Evolutionary conservation across 2,797 vertebrate species (phyloP).

Genomic region (Tenualosa ilisha): DNA sequence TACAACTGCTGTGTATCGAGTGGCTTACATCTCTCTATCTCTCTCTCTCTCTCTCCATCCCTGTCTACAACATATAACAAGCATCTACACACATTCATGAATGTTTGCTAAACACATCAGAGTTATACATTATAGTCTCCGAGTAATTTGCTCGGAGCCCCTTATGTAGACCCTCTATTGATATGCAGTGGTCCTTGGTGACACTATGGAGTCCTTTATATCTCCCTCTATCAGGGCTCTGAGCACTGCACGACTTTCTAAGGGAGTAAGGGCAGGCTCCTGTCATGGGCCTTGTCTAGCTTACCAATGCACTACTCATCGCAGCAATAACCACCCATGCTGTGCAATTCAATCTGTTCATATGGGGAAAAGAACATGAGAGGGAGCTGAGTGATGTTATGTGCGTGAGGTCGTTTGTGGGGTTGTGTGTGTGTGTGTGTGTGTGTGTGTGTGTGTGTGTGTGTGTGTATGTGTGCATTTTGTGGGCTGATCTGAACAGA

Average conservation of each 20-base stretch:
- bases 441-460: constrained; percentile 3
- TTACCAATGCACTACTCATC: not conserved
- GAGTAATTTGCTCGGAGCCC: not conserved
- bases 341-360: not conserved
- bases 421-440: not conserved
- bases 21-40: not conserved
- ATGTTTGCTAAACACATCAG: not conserved
- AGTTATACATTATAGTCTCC: no score
- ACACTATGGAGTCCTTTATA: not conserved
- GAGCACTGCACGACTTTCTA: not conserved
- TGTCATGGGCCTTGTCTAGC: not conserved
- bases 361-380: not conserved
- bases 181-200: not conserved
- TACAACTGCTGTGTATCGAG: no score
- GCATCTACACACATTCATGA: not conserved
- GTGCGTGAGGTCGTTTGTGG: not conserved
- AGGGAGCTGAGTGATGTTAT: not conserved
- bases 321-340: not conserved
- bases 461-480: constrained; percentile 6
- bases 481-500: not conserved
- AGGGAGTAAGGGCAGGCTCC: not conserved
- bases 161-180: not conserved
- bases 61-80: not conserved
- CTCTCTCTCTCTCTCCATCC: not conserved
- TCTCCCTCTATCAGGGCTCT: not conserved